A percentile compares a stretch with the other conserved stretches of the same genome.
phyloP scores from a whole-genome alignment of 2,113 vertebrate species.

The Leiothrix lutea region DNA sequence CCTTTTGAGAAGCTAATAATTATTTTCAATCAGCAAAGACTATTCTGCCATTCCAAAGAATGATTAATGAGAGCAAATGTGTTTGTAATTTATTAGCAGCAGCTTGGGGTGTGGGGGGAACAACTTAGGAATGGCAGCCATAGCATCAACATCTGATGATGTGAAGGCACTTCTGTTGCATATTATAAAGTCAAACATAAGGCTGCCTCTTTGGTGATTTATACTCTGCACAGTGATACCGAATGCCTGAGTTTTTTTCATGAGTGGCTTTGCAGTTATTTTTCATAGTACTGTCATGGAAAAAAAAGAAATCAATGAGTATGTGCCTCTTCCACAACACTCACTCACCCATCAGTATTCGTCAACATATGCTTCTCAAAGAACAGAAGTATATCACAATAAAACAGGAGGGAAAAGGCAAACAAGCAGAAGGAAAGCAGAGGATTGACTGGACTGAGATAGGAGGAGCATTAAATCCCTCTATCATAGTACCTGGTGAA shows the following conservation, averaged over 20 bases:
- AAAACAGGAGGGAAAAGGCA: conserved; percentile 18
- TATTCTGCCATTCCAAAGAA: conserved; percentile 71
- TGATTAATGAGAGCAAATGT: conserved; percentile 73
- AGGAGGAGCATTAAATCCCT: not conserved
- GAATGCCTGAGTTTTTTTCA: conserved; percentile 28
- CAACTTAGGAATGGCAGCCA: conserved; percentile 23
- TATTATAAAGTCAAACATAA: conserved; percentile 51
- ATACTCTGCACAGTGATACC: conserved; percentile 2
- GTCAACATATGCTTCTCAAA: not conserved
- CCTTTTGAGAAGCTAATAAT: conserved; percentile 75
- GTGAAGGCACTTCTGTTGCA: conserved; percentile 42
- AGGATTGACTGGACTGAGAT: not conserved
- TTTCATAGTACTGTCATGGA: not conserved
- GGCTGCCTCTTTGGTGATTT: conserved; percentile 46
- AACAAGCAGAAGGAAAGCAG: not conserved
- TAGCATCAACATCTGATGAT: conserved; percentile 49
- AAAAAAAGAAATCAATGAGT: not conserved
- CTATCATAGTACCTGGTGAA: not conserved
- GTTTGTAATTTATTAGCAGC: conserved; percentile 61
- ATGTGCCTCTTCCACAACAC: not conserved
- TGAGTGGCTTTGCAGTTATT: conserved; percentile 16
- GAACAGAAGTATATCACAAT: conserved; percentile 24
- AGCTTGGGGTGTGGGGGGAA: not conserved
- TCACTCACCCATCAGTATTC: not conserved
- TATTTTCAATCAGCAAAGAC: conserved; percentile 77